Evolutionary conservation across 2,113 vertebrate genomes (phyloP), one percentile per base, ranked within the genome.

Genomic region (Talpa occidentalis): DNA sequence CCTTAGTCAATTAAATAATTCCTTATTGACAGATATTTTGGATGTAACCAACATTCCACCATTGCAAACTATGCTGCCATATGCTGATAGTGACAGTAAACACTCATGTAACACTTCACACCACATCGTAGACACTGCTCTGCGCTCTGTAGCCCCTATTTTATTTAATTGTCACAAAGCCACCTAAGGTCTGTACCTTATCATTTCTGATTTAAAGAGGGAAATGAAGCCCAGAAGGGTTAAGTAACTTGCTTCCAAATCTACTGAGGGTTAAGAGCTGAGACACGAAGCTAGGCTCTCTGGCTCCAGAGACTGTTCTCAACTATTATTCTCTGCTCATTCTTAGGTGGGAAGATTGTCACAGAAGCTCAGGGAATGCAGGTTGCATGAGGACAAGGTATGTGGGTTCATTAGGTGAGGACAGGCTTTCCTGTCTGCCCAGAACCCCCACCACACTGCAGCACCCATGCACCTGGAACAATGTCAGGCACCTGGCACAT

Each of bases 51-150:
- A 30, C 30, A 64, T 37, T 2, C 30, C 37, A 44, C 67, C 28
- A 10, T 0, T 22, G 64, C 28, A 52, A 11, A 64, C 10, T 0
- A 21, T 3, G 28, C 49, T 24, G 22, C 42, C 49, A 10, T 0
- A 11, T 9, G 2, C 8, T 40, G 21, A 4, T 16, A 35, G 32
- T 0, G 26, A 35, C 9, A 72, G 67, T 35, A 59, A 44, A 74
- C 40, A 15, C 19, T 15, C 69, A 22, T 0, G 0, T 3, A 17
- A 54, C 60, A 42, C 49, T 60, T n/a, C 5, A 26, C 0, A n/a
- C 30, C 19, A 4, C 5, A 19, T 32, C 30, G 6, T 86, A 72
- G 72, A 56, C 12, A 12, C 37, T 37, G 12, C 24, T 42, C n/a
- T 6, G 44, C 6, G 40, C 37, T 6, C 12, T 64, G 69, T 0